Evolutionary conservation across 1,140 invertebrate genomes (phyloP), one percentile per base, ranked within the genome.

Genomic region (Oreohelix idahoensis): DNA sequence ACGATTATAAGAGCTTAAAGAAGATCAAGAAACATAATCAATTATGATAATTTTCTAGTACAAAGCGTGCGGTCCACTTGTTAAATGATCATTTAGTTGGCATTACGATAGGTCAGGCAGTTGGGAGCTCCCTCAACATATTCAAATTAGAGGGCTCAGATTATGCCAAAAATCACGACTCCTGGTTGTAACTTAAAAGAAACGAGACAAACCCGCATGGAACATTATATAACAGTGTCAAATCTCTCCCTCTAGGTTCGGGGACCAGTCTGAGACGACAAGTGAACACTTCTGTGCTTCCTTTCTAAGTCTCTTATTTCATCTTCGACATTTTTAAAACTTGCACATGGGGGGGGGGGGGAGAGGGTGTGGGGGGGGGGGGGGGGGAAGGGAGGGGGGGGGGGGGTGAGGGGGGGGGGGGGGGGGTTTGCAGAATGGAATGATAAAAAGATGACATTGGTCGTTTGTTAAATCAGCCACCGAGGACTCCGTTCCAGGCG

Each of bases 81-180:
- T 66, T 66, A 32, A 58, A 66, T 17, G 5, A 32, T 66, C 63
- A 66, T 32, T 66, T 66, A 66, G n/a, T 66, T 66, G 11, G 5
- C 63, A 66, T 66, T 66, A 66, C 10, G n/a, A 23, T 66, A 66
- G 20, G 63, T 32, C 29, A 66, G 63, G 63, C 63, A 66, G 63
- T 66, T 66, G 63, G n/a, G n/a, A n/a, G n/a, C 29, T 35, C 63
- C 8, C 4, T 17, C 20, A 8, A 32, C 63, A 35, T 66, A 66
- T 29, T 66, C 29, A 32, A 66, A 66, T 58, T 29, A 66, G 63
- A 66, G 5, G 63, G 63, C 20, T 32, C 63, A 66, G 63, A 66
- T 66, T 17, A 15, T 66, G 63, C 29, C n/a, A 66, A 66, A 66
- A 66, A 66, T 66, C 29, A 66, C n/a, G 29, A 32, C 63, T 66